phyloP scores from a whole-genome alignment of 2,888 invertebrate species.

The Thelaira solivaga region DNA sequence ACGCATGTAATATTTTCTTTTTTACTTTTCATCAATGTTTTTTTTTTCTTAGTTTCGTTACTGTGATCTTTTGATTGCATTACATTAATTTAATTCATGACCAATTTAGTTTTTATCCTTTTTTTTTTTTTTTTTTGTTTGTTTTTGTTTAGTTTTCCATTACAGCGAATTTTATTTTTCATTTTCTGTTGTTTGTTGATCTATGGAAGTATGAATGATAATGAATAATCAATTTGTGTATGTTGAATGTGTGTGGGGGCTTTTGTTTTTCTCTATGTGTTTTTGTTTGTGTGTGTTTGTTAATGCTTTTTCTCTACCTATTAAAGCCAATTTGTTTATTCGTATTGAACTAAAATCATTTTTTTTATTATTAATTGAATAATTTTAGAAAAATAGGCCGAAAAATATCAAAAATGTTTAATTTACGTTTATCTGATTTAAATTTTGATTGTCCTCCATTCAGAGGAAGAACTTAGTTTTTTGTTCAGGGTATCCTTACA shows the following conservation, averaged over 20 bases:
- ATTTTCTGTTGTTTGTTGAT: not conserved
- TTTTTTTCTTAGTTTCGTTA: no score
- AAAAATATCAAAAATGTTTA: slow-evolving; percentile 45
- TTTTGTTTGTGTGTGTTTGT: not conserved
- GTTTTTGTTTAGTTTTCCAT: not conserved
- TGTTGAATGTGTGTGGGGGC: not conserved
- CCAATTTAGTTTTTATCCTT: not conserved
- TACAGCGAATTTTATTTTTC: not conserved
- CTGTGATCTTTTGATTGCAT: slow-evolving; percentile 13
- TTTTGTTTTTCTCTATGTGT: not conserved
- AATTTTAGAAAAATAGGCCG: slow-evolving; percentile 17
- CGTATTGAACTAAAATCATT: slow-evolving; percentile 20
- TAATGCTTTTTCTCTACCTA: slow-evolving; percentile 42
- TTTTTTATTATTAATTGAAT: slow-evolving; percentile 7
- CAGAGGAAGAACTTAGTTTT: not conserved
- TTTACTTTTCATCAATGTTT: not conserved
- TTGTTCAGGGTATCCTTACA: not conserved
- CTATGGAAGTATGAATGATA: slow-evolving; percentile 1
- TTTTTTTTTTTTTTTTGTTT: not conserved
- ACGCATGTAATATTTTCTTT: not conserved
- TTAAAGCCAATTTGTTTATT: slow-evolving; percentile 56
- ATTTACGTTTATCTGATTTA: slow-evolving; percentile 3
- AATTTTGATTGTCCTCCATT: not conserved
- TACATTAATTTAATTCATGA: not conserved
- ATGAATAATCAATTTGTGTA: no score